Conservation (phyloP, 2,113 vertebrate genomes). For the Circaetus gallicus region DNA sequence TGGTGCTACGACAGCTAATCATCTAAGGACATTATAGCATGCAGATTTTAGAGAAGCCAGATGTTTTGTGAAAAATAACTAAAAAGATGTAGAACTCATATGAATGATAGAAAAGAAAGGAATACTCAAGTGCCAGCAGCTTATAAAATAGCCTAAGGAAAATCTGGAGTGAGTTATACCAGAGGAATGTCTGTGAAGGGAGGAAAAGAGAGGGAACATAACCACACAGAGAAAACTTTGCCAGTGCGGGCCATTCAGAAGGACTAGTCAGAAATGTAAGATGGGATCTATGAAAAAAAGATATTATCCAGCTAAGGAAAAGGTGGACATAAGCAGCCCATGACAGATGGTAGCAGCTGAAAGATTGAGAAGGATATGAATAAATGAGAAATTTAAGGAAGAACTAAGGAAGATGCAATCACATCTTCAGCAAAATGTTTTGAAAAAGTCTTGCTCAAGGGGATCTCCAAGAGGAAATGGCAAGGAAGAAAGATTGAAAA, state of each 20-base stretch:
- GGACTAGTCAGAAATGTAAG: not conserved
- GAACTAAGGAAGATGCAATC: not conserved
- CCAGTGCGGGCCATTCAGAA: not conserved
- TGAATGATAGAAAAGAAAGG: not conserved
- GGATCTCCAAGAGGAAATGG: not conserved
- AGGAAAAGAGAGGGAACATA: not conserved
- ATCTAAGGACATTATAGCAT: not conserved
- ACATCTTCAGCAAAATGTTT: not conserved
- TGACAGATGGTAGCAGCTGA: not conserved
- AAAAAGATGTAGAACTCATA: not conserved
- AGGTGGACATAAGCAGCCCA: not conserved
- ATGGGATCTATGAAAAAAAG: not conserved
- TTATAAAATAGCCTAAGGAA: constrained; percentile 21
- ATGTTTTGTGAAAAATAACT: not conserved
- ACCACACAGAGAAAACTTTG: not conserved
- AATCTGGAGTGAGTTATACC: constrained; percentile 12
- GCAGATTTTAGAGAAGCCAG: not conserved
- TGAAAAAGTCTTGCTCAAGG: not conserved
- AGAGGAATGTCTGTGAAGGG: not conserved
- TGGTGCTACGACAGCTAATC: not conserved
- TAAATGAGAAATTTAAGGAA: not conserved
- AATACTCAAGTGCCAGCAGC: not conserved
- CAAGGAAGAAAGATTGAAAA: not conserved
- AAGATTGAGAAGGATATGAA: not conserved
- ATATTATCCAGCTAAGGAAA: not conserved